Evolutionary conservation across 2,888 invertebrate genomes (phyloP), one percentile per base, ranked within the genome.

Genomic region (Empis livida): DNA sequence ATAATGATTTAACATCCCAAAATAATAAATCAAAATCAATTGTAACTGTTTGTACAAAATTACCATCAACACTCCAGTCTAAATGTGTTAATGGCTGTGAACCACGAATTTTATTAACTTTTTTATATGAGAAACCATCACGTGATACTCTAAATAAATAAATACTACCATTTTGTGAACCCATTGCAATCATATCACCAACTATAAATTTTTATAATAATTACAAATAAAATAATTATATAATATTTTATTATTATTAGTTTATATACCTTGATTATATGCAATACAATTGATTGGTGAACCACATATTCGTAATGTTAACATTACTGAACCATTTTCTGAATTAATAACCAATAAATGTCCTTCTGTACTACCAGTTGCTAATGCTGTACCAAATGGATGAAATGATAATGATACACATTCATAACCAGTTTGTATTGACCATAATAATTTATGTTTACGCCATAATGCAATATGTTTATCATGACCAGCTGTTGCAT

Each of bases 41-140:
- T 14, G 92, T 89, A 45, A 88, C 89, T 1, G 90, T 87, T 71
- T 92, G 92, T 49, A 94, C 71, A 63, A 81, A 89, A 62, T 81
- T 83, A 48, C 90, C 87, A 61, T 93, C 92, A 38, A 84, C 79
- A 64, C 92, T 91, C 92, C 92, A 93, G 64, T 93, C 93, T 46
- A 93, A 70, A 59, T 91, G 89, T 50, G 84, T 81, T 5, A 93
- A 72, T 0, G 89, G 84, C 60, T 90, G 90, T 0, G 85, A 80
- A 0, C 90, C 90, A 14, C 89, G 75, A 50, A 90, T 89, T 70
- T 89, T 90, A 61, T 89, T 89, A 13, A 85, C 84, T 62, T 90
- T 89, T 62, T 89, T 88, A 67, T 90, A 92, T 0, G 88, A 86
- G 63, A 88, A 90, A 3, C 92, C 92, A 61, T 91, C 89, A 43